phyloP scores from a whole-genome alignment of 2,888 invertebrate species.

The Pterostichus madidus region DNA sequence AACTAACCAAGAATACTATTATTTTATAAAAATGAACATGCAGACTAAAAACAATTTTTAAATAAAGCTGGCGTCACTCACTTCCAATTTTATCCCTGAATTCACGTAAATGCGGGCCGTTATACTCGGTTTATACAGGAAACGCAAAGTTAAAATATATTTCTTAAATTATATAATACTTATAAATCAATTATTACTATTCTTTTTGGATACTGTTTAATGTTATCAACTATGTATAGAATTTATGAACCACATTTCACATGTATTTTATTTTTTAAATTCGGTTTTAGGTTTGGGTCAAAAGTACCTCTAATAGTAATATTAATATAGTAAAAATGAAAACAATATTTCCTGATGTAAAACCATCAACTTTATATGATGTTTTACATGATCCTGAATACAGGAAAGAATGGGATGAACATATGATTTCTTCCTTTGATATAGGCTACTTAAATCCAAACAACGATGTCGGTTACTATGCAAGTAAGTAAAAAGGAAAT shows the following conservation, averaged over 20 bases:
- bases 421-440: conserved; percentile 92
- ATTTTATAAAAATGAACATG: too few relatives aligned
- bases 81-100: too few relatives aligned
- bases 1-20: too few relatives aligned
- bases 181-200: not conserved
- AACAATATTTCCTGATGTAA: conserved; percentile 85
- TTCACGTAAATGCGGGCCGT: too few relatives aligned
- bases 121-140: too few relatives aligned
- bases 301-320: conserved; percentile 80
- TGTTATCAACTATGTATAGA: too few relatives aligned
- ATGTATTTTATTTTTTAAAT: not conserved
- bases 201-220: not conserved
- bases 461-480: conserved; percentile 95
- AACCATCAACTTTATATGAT: conserved; percentile 89
- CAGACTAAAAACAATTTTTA: too few relatives aligned
- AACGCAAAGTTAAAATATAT: not conserved
- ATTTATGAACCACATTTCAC: too few relatives aligned
- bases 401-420: conserved; percentile 93
- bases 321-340: conserved; percentile 84
- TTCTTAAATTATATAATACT: not conserved
- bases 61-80: too few relatives aligned
- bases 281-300: conserved; percentile 81
- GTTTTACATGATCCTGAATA: conserved; percentile 95
- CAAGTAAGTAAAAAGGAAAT: conserved; percentile 73
- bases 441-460: conserved; percentile 95